phyloP scores from a whole-genome alignment of 53 echinoderm and acorn worm species.

The Mesocentrotus franciscanus region DNA sequence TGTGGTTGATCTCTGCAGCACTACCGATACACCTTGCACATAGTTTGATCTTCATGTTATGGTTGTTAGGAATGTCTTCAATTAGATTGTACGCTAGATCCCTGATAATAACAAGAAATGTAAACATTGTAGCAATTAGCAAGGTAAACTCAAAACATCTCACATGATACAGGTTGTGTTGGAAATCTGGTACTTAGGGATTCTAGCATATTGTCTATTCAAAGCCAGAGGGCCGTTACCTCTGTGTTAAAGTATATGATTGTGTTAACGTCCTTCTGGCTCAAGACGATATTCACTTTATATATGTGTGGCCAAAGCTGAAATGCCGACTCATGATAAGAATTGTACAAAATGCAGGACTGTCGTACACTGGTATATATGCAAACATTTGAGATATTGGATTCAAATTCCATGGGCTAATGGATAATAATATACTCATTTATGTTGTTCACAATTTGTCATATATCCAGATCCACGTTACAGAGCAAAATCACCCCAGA shows the following conservation, averaged over 20 bases:
- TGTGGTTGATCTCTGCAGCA: constrained; percentile 81
- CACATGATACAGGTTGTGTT: no score
- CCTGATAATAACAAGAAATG: constrained; percentile 62
- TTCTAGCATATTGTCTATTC: no score
- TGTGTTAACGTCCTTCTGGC: no score
- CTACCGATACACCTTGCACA: constrained; percentile 87
- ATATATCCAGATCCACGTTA: not conserved
- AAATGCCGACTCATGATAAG: not conserved
- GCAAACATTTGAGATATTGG: not conserved
- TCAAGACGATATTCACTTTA: no score
- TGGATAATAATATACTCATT: not conserved
- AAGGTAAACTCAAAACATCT: no score
- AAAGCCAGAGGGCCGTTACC: no score
- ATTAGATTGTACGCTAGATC: constrained; percentile 84
- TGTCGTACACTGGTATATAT: not conserved
- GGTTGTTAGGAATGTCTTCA: constrained; percentile 75
- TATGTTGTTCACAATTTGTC: not conserved
- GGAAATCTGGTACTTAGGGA: no score
- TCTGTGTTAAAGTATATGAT: no score
- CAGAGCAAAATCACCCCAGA: not conserved
- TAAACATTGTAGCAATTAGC: no score
- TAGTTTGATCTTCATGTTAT: constrained; percentile 71
- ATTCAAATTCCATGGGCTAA: not conserved
- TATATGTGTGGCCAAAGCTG: not conserved
- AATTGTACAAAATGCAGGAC: not conserved